Evolutionary conservation across 2,888 invertebrate species (phyloP), one percentile per base, ranked within the genome.

Genomic region (Coenonympha glycerion): DNA sequence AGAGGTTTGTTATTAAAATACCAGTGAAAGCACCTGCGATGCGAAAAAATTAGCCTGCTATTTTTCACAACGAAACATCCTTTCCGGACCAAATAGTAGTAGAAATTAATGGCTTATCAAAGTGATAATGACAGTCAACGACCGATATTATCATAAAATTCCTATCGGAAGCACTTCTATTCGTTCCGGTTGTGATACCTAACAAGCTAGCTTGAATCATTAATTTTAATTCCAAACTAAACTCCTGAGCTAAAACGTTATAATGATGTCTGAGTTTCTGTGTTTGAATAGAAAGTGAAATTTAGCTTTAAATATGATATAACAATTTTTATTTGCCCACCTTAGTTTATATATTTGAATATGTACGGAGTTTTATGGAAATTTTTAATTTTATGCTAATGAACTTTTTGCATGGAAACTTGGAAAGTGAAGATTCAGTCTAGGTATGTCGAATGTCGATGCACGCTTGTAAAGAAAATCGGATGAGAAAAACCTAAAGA

Each of bases 271-370:
- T 33, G 28, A n/a, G n/a, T n/a, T n/a, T n/a, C n/a, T 26, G 33
- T 26, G 33, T 41, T 51, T 47, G 28, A 47, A 30, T 33, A 41
- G 47, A 51, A 51, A 51, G 51, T 51, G 51, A 47, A 51, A 40
- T 34, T 31, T 30, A 8, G 31, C 31, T 44, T 33, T 28, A 30
- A 24, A 24, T 39, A 24, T 39, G 39, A 39, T 39, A 39, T 39
- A 41, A 41, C 41, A 19, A 4, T 26, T 18, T 24, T 41, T 41
- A 19, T 41, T 41, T 19, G n/a, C n/a, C n/a, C n/a, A 28, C 28
- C 19, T 30, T 28, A 19, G n/a, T n/a, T n/a, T n/a, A n/a, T n/a
- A n/a, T n/a, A n/a, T n/a, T n/a, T 11, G 30, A 18, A 42, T 19
- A 30, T 13, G 31, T 42, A 42, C 3, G 18, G 42, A 13, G 8